phyloP scores from a whole-genome alignment of 2,797 vertebrate genomes.

The Crocodylus rhombifer region DNA sequence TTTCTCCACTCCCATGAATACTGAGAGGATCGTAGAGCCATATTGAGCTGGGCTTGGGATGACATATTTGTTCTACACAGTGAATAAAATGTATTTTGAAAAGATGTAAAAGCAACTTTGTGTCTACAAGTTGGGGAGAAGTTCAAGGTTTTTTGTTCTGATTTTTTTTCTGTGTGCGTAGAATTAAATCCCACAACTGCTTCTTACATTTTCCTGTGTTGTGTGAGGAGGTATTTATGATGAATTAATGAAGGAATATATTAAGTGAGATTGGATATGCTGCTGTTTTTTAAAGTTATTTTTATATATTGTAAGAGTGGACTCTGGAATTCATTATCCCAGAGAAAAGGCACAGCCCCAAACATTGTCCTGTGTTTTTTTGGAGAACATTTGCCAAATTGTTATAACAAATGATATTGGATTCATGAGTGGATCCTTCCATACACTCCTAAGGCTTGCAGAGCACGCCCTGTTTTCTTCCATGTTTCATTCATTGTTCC shows the following conservation, averaged over 20 bases:
- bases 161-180: not conserved
- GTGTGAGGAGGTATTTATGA: not conserved
- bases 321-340: not conserved
- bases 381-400: not conserved
- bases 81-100: not conserved
- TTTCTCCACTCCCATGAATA: not conserved
- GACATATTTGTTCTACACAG: too few relatives aligned
- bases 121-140: not conserved
- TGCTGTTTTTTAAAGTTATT: not conserved
- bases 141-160: too few relatives aligned
- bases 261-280: accelerated
- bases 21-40: too few relatives aligned
- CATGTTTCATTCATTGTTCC: not conserved
- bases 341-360: not conserved
- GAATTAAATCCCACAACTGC: accelerated
- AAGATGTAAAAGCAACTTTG: not conserved
- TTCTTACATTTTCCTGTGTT: not conserved
- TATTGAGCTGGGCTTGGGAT: too few relatives aligned
- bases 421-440: not conserved
- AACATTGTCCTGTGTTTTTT: not conserved
- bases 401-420: not conserved
- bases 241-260: not conserved
- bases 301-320: not conserved
- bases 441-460: too few relatives aligned
- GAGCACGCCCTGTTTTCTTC: not conserved